Base-by-base conservation (phyloP, 2,113 vertebrate genomes). In the Xiphophorus maculatus region DNA sequence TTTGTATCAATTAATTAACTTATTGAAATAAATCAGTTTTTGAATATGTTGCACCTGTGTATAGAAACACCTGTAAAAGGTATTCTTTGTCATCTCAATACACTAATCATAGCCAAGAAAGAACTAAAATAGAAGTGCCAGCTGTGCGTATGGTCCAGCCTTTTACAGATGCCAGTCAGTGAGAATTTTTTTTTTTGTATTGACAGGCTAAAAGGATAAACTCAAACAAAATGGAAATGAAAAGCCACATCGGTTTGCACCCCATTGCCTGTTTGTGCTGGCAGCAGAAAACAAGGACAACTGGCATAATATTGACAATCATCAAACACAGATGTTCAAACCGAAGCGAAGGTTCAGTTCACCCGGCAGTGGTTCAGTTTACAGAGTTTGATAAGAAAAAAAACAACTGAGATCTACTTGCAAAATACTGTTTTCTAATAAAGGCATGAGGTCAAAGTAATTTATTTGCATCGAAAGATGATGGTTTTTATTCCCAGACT, bases 311-410 rank as follows among this genome's bases (percentile, higher is more conserved):
- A 71, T 85, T 88, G 88, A 87, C 90, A 64, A 76, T 87, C 74
- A 78, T 78, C 91, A 94, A 93, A 93, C 87, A 91, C 93, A 94
- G 93, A 93, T 94, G 93, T 93, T 92, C 90, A 93, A 93, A 94
- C 89, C 71, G 81, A 69, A 82, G 84, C 87, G 1, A 85, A 87
- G 11, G 73, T 83, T 84, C 87, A 87, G 61, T 81, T 76, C 66
- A 81, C 81, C 82, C 84, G 84, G 86, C 88, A 71, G 35, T 13
- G 9, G 73, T 83, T 84, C 87, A 87, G 63, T 81, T 76, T 88
- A 79, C 72, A 37, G 70, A 82, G 76, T 74, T 74, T 74, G 84
- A 91, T 84, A 80, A 86, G 72, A 74, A 62, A 71, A 66, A 66
- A 5, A 66, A 54, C n/a, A 82, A 69, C 2, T 37, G 10, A 69